These are phyloP conservation scores for Turritopsis rubra DNA, from an alignment of 30 jellyfish, hydroid and myxozoan species.

Conservation along the genomic window DNA sequence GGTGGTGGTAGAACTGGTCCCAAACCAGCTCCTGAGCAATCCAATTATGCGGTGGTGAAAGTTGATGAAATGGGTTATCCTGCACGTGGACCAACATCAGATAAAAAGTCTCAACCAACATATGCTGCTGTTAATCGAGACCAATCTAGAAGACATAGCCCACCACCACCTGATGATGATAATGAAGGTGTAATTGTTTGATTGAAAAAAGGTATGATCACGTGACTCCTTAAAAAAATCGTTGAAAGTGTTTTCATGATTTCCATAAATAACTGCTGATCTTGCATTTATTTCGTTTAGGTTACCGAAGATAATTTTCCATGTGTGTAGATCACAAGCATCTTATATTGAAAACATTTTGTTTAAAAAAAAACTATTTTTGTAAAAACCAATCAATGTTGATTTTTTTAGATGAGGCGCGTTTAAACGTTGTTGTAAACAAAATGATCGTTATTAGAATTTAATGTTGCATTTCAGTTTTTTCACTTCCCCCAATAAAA, in stretches of 20 bases:
- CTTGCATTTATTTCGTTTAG: not conserved
- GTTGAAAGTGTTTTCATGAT: no score
- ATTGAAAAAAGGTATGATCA: not conserved
- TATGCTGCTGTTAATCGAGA: slow-evolving; percentile 4
- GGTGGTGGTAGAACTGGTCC: slow-evolving; percentile 44
- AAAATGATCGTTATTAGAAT: not conserved
- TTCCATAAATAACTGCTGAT: no score
- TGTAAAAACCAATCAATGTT: not conserved
- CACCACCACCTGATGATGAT: slow-evolving; percentile 27
- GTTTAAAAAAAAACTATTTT: not conserved
- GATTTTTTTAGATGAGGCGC: not conserved
- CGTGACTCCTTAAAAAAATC: not conserved
- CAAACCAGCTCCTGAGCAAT: slow-evolving; percentile 18
- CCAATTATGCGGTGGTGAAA: slow-evolving; percentile 37
- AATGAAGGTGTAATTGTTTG: slow-evolving; percentile 18
- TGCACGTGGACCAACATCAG: slow-evolving; percentile 23
- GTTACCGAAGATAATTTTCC: not conserved
- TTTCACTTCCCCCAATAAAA: no score
- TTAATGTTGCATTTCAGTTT: no score
- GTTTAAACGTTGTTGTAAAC: no score
- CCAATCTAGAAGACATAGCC: slow-evolving; percentile 8
- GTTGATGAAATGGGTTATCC: slow-evolving; percentile 37
- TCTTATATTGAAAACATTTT: not conserved
- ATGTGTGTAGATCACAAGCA: not conserved
- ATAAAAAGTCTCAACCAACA: slow-evolving; percentile 5